Evolutionary conservation across 2,888 invertebrate genomes (phyloP), one percentile per base, ranked within the genome.

Genomic region (Lottia scabra): DNA sequence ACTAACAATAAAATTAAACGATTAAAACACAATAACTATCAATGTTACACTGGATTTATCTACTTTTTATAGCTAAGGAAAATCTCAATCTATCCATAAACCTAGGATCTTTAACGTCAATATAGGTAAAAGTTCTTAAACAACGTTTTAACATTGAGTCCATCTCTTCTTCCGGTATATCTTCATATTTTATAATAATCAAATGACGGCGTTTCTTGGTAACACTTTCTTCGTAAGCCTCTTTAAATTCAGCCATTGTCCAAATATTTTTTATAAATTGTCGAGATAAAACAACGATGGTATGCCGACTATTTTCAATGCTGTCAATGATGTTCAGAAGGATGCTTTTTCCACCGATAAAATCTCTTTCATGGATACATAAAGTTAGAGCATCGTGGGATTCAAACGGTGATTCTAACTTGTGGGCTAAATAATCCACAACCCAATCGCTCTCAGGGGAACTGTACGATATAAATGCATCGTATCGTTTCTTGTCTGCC

Each of bases 21-120:
- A 1, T 6, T 6, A 38, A 38, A 38, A 38, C 5, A 10, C 1
- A 38, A 38, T 8, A 38, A 5, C 5, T 38, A 38, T 8, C 44
- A 19, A 19, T 45, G n/a, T 68, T 30, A 6, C 43, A n/a, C 10
- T 70, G 44, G 16, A 16, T 23, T 62, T 43, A 26, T 48, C 66
- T 73, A 27, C 26, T 65, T n/a, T 56, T 27, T 5, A 30, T 23
- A 0, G 95, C 95, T 84, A 96, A 90, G 74, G 95, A 94, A 89
- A 95, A 96, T 85, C 94, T 93, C 78, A 97, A 91, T 83, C 96
- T 94, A 89, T 96, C 96, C 96, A 96, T 97, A 91, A 98, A 98
- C 88, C 95, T 92, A 84, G 94, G 94, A 89, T 97, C 96, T 83
- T 94, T 95, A 93, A 95, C 96, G 80, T 94, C 92, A 77, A 97